phyloP scores from a whole-genome alignment of 1,140 invertebrate genomes.

The Saccostrea cuccullata region DNA sequence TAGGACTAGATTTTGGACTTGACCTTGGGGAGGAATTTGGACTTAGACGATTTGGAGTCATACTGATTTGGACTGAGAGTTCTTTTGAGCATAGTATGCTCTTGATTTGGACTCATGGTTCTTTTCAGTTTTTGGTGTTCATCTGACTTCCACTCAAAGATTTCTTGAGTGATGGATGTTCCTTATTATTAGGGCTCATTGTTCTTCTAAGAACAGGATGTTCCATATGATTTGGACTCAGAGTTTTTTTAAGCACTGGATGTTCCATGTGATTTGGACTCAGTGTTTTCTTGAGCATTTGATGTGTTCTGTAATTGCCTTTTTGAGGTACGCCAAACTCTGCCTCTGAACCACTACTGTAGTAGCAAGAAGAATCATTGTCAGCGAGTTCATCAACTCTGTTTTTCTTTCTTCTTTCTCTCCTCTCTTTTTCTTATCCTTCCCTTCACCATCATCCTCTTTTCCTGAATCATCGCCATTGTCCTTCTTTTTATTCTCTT shows the following conservation, averaged over 20 bases:
- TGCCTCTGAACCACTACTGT: slow-evolving; percentile 75
- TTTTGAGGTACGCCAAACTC: slow-evolving; percentile 57
- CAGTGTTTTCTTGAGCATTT: slow-evolving; percentile 62
- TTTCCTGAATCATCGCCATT: slow-evolving; percentile 60
- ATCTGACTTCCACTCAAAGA: slow-evolving; percentile 62
- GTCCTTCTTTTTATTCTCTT: slow-evolving; percentile 68
- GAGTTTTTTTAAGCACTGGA: slow-evolving; percentile 61
- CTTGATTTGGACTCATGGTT: slow-evolving; percentile 64
- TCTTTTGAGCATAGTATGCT: slow-evolving; percentile 57
- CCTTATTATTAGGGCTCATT: slow-evolving; percentile 59
- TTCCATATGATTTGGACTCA: slow-evolving; percentile 61
- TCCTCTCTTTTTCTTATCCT: slow-evolving; percentile 70
- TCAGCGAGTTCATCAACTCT: slow-evolving; percentile 70
- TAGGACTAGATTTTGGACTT: slow-evolving; percentile 72
- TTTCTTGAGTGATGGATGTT: slow-evolving; percentile 58
- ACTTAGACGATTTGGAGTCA: slow-evolving; percentile 63
- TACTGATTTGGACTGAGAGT: slow-evolving; percentile 63
- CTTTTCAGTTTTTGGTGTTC: slow-evolving; percentile 57
- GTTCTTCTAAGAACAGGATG: slow-evolving; percentile 60
- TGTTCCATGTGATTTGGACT: slow-evolving; percentile 59
- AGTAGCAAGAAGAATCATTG: slow-evolving; percentile 71
- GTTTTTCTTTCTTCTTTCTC: slow-evolving; percentile 70
- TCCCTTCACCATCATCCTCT: slow-evolving; percentile 63
- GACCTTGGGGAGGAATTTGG: slow-evolving; percentile 63
- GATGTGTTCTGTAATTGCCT: slow-evolving; percentile 42